Conservation (phyloP, 2,797 vertebrate species). For the Enteromius treurensis region DNA sequence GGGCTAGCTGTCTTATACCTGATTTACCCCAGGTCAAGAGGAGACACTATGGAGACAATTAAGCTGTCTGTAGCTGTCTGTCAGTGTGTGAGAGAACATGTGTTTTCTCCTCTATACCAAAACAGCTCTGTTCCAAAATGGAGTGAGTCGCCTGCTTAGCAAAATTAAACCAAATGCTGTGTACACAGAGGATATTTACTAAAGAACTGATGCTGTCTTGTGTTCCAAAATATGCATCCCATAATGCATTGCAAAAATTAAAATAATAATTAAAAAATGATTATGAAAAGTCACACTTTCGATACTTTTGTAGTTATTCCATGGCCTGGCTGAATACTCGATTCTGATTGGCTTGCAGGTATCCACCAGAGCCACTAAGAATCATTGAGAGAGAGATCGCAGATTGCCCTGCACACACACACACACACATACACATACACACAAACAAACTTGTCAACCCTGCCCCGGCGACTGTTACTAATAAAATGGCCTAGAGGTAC, state of each 20-base stretch:
- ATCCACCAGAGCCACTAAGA: too few relatives aligned
- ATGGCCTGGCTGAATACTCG: too few relatives aligned
- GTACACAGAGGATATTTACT: background rate
- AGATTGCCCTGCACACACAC: too few relatives aligned
- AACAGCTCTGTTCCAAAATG: background rate
- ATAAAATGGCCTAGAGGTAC: too few relatives aligned
- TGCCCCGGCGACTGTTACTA: too few relatives aligned
- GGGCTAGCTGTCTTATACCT: conserved; percentile 44
- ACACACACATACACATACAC: too few relatives aligned
- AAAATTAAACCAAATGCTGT: background rate
- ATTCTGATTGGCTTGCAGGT: too few relatives aligned
- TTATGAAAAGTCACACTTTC: background rate
- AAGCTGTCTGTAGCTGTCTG: conserved; percentile 30
- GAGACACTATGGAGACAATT: conserved; percentile 33
- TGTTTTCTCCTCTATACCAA: conserved; percentile 1
- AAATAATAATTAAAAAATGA: too few relatives aligned
- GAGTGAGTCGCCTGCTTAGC: background rate
- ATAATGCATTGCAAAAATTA: background rate
- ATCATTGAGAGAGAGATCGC: too few relatives aligned
- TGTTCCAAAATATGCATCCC: background rate
- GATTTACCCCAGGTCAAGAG: conserved; percentile 53
- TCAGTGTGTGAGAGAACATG: background rate
- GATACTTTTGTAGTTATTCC: background rate
- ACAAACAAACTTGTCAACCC: too few relatives aligned
- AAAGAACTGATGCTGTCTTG: background rate